Evolutionary conservation across 2,113 vertebrate species (phyloP), one percentile per base, ranked within the genome.

Genomic region (Naja naja): DNA sequence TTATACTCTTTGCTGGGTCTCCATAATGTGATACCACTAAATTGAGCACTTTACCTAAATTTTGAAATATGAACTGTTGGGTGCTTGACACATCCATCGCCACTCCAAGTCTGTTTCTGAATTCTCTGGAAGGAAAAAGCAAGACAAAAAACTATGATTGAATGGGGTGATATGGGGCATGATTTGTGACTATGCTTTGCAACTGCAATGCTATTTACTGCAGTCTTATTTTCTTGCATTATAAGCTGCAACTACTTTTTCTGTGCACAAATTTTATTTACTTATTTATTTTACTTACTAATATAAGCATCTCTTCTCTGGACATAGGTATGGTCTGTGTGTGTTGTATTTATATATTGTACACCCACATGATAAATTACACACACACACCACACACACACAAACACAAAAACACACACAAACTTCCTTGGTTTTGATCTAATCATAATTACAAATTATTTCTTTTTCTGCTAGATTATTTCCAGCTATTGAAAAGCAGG

Each of bases 401-500:
- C 54, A 56, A 5, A 49, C 49, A 34, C 9, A 60, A n/a, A 14
- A 39, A 89, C 18, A 74, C 22, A 56, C 2, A 22, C 53, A 49
- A 10, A 18, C 0, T 0, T 49, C 1, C 90, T 55, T 90, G 56
- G 90, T 55, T 47, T 74, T 34, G 49, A 12, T 45, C 14, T 86
- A 88, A 93, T 45, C 1, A 5, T 25, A 56, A 86, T 90, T 89
- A 23, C 88, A 85, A 43, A 89, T 88, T 81, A 89, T 60, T 93
- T 89, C 1, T 92, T 60, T 34, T 87, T 34, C 90, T 55, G 56
- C 89, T 69, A 6, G 56, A n/a, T 90, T 89, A 30, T 88, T 94
- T 92, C 85, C 89, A 91, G 90, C 87, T 81, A 86, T 45, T 10
- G 27, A 69, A 53, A 90, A 91, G 69, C 69, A 89, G 93, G 81